Conservation (phyloP, 2,888 invertebrate species). For the Minunthozetes semirufus region DNA sequence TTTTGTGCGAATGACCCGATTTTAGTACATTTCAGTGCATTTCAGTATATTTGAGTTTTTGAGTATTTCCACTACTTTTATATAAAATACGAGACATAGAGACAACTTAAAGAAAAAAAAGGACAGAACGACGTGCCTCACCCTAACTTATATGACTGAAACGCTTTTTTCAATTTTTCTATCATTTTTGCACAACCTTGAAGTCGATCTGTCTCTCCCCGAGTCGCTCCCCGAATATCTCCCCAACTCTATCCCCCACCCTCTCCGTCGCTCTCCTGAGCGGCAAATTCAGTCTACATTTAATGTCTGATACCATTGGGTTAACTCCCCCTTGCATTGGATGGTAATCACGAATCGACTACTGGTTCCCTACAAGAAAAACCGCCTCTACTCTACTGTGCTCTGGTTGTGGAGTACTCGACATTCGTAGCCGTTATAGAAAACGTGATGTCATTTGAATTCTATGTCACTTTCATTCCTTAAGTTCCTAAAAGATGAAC, state of each 20-base stretch:
- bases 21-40: too few species aligned
- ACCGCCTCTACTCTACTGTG: conserved; percentile 28
- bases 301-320: conserved; percentile 31
- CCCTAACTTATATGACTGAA: not conserved
- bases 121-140: conserved; percentile 6
- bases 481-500: conserved; percentile 25
- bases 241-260: conserved; percentile 6
- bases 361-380: conserved; percentile 31
- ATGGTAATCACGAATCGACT: conserved; percentile 16
- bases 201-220: conserved; percentile 11
- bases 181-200: conserved; percentile 30
- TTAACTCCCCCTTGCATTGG: conserved; percentile 29
- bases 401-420: not conserved
- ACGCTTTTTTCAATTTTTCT: conserved; percentile 27
- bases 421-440: conserved; percentile 15
- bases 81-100: conserved; percentile 24
- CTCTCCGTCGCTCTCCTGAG: not conserved
- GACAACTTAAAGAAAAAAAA: conserved; percentile 17
- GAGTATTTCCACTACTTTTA: conserved; percentile 16
- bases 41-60: too few species aligned
- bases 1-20: conserved; percentile 28
- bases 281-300: conserved; percentile 17
- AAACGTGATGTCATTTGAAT: conserved; percentile 25
- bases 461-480: conserved; percentile 25
- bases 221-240: conserved; percentile 5